These are phyloP conservation scores for Rhopalosiphum nymphaeae DNA, from an alignment of 2,888 invertebrate genomes.

Conservation along the genomic window DNA sequence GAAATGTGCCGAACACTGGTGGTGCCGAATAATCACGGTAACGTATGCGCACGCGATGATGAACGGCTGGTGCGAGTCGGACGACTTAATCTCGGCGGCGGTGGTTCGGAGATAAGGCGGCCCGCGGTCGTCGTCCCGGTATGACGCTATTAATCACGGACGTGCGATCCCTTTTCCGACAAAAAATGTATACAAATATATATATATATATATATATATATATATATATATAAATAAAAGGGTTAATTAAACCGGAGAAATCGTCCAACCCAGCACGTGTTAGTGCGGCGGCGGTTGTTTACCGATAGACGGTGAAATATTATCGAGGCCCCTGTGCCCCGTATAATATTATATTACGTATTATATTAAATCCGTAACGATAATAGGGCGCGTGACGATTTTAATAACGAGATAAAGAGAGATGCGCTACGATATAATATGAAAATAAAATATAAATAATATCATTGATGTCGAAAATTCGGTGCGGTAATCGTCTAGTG, in stretches of 20 bases:
- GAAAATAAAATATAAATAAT: constrained; percentile 17
- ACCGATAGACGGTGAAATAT: constrained; percentile 10
- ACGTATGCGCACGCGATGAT: neutral
- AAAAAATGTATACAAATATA: neutral
- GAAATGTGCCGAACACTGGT: neutral
- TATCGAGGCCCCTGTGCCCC: neutral
- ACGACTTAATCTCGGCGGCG: constrained; percentile 38
- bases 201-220: neutral
- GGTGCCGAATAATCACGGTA: neutral
- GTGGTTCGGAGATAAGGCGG: constrained; percentile 36
- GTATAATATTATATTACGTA: neutral
- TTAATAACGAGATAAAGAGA: constrained; percentile 1
- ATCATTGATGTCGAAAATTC: neutral
- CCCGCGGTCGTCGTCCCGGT: neutral
- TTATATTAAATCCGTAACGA: neutral
- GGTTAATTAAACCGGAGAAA: constrained; percentile 45
- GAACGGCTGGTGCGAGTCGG: neutral
- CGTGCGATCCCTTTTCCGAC: neutral
- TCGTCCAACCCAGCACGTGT: neutral
- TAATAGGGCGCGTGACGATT: constrained; percentile 6
- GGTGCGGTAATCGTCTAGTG: constrained; percentile 27
- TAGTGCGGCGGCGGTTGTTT: neutral
- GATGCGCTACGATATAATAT: neutral
- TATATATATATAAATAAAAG: neutral
- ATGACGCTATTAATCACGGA: constrained; percentile 1